Conservation (phyloP, 2,888 invertebrate genomes). For the Tetragonula carbonaria region DNA sequence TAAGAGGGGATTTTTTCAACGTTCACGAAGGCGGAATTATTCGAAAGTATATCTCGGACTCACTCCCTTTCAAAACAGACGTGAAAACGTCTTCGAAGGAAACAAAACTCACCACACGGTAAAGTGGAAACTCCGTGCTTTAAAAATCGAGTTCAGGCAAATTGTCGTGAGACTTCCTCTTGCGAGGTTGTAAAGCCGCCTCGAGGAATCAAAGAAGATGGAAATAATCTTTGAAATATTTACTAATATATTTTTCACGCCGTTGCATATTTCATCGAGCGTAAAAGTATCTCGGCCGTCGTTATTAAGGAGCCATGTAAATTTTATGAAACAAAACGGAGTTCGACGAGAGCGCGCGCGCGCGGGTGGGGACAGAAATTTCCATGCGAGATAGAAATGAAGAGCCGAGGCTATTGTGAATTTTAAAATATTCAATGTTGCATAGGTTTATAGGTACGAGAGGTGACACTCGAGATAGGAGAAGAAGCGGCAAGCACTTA, state of each 20-base stretch:
- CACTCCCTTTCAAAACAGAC: too few species aligned
- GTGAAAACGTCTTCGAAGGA: too few species aligned
- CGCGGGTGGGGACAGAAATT: not conserved
- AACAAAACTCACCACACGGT: too few species aligned
- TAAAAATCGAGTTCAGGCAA: too few species aligned
- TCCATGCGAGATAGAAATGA: not conserved
- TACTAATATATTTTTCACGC: not conserved
- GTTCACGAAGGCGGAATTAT: too few species aligned
- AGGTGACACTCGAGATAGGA: constrained; percentile 14
- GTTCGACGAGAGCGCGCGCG: too few species aligned
- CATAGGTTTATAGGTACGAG: not conserved
- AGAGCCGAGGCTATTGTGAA: not conserved
- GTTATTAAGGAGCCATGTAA: not conserved
- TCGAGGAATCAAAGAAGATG: not conserved
- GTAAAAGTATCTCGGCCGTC: too few species aligned
- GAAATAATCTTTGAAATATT: not conserved
- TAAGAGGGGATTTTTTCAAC: too few species aligned
- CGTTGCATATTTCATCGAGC: not conserved
- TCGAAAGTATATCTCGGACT: too few species aligned
- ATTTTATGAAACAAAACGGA: not conserved
- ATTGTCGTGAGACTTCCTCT: too few species aligned
- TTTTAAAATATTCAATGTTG: constrained; percentile 2
- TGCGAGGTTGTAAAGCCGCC: too few species aligned
- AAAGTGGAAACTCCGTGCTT: too few species aligned
- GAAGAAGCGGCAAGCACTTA: constrained; percentile 16